These are phyloP conservation scores for Brachylomia viminalis DNA, from an alignment of 2,888 invertebrate genomes.

Conservation along the genomic window DNA sequence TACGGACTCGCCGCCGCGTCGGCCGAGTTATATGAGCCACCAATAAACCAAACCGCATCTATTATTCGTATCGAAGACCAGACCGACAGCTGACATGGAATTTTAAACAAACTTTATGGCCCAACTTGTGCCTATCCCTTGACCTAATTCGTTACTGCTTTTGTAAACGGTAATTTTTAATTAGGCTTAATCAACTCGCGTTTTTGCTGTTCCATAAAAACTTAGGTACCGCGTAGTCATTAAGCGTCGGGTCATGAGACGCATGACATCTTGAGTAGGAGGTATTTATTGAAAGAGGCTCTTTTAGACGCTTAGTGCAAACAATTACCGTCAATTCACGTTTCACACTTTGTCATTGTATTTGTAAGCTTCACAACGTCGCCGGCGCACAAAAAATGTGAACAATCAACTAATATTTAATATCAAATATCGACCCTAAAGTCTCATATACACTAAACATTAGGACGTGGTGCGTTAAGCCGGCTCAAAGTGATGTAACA, in stretches of 20 bases:
- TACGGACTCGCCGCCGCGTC: conserved; percentile 67
- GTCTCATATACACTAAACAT: conserved; percentile 87
- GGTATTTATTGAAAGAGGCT: conserved; percentile 55
- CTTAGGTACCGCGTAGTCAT: not conserved
- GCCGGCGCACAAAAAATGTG: conserved; percentile 81
- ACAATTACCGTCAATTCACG: conserved; percentile 68
- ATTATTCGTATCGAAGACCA: conserved; percentile 80
- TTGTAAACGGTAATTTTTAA: conserved; percentile 78
- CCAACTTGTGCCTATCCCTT: conserved; percentile 78
- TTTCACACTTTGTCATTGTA: conserved; percentile 84
- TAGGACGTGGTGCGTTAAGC: conserved; percentile 87
- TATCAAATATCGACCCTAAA: conserved; percentile 86
- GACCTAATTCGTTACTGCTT: conserved; percentile 80
- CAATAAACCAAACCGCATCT: conserved; percentile 90
- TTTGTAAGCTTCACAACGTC: conserved; percentile 81
- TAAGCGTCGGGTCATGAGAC: not conserved
- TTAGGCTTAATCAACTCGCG: conserved; percentile 70
- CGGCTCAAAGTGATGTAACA: conserved; percentile 88
- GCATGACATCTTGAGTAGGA: conserved; percentile 54
- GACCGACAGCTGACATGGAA: conserved; percentile 85
- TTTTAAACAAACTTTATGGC: conserved; percentile 87
- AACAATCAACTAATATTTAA: conserved; percentile 88
- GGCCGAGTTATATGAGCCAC: conserved; percentile 87
- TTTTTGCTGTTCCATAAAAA: conserved; percentile 39
- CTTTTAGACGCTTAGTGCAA: conserved; percentile 50